phyloP scores from a whole-genome alignment of 2,113 vertebrate species.

The Corythoichthys haematopterus region DNA sequence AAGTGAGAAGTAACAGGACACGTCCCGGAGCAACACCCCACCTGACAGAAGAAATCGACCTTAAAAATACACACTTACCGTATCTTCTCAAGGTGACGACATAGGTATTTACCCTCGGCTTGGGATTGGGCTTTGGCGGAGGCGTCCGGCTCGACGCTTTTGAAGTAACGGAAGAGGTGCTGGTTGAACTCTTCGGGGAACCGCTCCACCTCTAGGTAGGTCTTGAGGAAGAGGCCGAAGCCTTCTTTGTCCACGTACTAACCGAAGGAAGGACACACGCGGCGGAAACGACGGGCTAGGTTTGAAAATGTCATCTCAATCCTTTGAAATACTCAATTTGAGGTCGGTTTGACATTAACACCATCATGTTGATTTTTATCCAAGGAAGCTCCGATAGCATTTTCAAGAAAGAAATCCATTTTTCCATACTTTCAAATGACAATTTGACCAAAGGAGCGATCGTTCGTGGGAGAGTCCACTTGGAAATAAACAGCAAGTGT shows the following conservation, averaged over 20 bases:
- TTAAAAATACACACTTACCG: background rate
- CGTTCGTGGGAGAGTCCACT: background rate
- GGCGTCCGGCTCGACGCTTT: slow-evolving; percentile 54
- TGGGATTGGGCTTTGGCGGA: background rate
- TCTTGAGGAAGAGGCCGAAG: slow-evolving; percentile 81
- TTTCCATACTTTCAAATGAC: background rate
- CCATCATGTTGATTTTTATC: background rate
- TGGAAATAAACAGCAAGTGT: background rate
- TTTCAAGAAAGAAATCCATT: background rate
- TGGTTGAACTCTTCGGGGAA: slow-evolving; percentile 76
- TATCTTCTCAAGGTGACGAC: background rate
- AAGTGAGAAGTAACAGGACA: slow-evolving; percentile 91
- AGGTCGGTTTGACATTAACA: background rate
- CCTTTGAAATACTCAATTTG: background rate
- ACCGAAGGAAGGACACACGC: background rate
- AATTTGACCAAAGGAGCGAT: background rate
- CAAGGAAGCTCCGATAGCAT: background rate
- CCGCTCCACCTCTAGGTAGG: slow-evolving; percentile 80
- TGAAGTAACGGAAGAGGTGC: slow-evolving; percentile 82
- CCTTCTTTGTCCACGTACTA: slow-evolving; percentile 77
- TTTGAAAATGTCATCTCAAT: background rate
- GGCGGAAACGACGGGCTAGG: background rate
- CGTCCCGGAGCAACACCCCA: slow-evolving; percentile 80
- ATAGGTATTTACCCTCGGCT: slow-evolving; percentile 43
- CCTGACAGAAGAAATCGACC: slow-evolving; percentile 37